Base-by-base conservation (phyloP, 2,113 vertebrate genomes). In the Plecotus auritus region DNA sequence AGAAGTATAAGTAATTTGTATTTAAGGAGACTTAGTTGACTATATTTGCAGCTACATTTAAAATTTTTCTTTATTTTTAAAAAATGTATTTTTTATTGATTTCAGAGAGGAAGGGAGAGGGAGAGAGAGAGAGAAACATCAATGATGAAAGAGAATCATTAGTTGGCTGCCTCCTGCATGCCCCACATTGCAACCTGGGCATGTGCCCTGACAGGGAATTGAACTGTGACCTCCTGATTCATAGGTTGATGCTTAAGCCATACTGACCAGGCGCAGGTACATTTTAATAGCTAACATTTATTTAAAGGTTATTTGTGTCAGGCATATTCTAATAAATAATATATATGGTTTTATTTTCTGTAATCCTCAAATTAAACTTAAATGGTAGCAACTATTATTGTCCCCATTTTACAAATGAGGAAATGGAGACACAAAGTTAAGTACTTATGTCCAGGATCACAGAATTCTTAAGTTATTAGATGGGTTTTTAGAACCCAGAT, bases 221-320 rank as follows among this genome's bases (percentile, higher is more conserved):
- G 59, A 61, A 61, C 59, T 61, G 59, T 61, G 59, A 28, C 59
- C 59, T 61, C 23, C 23, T 61, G 59, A 7, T 28, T 61, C 56
- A 61, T 61, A 28, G 56, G 23, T 61, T 9, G 56, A 61, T 4
- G 9, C 56, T 61, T 61, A 26, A 61, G 59, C 26, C 59, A 61
- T 61, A 61, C 56, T 61, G 59, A 9, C 56, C 56, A 59, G 56
- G 59, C 10, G 10, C 59, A 66, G 13, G 45, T 47, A 77, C 30
- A 77, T 96, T 96, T 95, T 94, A 90, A 49, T 88, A 61, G 30
- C 30, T 81, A 88, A 30, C 11, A 35, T 89, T 67, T 87, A 85
- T 92, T 86, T 94, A 74, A 88, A 72, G 18, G 22, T 88, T 95
- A 70, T 37, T 97, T 89, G 40, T 94, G 26, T 20, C 67, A 89